Base-by-base conservation (phyloP, 2,888 invertebrate species). In the Erpobdella octoculata region DNA sequence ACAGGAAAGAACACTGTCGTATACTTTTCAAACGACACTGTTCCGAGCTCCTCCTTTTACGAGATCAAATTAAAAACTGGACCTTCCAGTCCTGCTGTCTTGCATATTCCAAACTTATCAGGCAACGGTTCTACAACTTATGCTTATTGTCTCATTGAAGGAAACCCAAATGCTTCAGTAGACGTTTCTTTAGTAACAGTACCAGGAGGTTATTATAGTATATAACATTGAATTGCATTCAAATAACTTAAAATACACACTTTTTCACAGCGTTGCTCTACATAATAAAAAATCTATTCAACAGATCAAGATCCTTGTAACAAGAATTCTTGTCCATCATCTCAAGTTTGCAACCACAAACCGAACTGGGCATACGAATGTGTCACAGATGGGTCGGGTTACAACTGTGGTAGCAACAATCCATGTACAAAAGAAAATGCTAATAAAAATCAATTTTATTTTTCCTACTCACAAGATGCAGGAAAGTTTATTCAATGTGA, bases 11-110 rank as follows among this genome's bases (percentile, higher is more conserved):
- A 62, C 9, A n/a, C 33, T 6, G 33, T 31, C 21, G 31, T 35
- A n/a, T 62, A 62, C 25, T 62, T 62, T 31, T 62, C 62, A 5
- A 62, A 62, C 62, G 35, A 28, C 18, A 62, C 62, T 1, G 28
- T n/a, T n/a, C 62, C 62, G n/a, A 62, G 33, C 18, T 2, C 62
- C 18, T 62, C 62, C 62, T 62, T 33, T 35, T 35, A 62, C 35
- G 62, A 62, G 4, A n/a, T 28, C 33, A 62, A 62, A 35, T 62
- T 62, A 8, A n/a, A 33, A 28, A 28, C 33, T n/a, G 35, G 33
- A 5, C 18, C 6, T n/a, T n/a, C n/a, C 25, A 9, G 62, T 35
- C 1, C n/a, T 31, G 8, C n/a, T 62, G 9, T 62, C 8, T 9
- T n/a, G 31, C 62, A 33, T 31, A 35, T 35, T 33, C n/a, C n/a